These are phyloP conservation scores for Brachypteracias leptosomus DNA, from an alignment of 2,113 vertebrate genomes.

Conservation along the genomic window DNA sequence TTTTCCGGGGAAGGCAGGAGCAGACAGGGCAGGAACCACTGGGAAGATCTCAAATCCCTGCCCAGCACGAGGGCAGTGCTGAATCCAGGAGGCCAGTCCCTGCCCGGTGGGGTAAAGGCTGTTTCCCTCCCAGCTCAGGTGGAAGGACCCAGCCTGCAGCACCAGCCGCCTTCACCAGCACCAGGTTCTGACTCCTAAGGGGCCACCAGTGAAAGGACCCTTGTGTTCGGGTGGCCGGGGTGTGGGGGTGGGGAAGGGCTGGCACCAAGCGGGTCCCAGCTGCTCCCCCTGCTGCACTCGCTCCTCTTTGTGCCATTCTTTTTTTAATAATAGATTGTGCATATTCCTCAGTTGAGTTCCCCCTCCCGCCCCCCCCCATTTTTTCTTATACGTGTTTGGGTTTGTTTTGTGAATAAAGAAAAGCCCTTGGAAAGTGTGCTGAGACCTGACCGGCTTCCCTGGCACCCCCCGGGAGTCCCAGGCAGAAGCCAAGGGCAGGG, in stretches of 20 bases:
- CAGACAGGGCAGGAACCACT: neutral
- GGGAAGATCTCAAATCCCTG: neutral
- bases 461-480: neutral
- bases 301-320: neutral
- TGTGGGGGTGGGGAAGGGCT: neutral
- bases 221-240: neutral
- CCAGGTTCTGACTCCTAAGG: neutral
- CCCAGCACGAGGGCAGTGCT: accelerated
- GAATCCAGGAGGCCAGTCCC: neutral
- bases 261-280: neutral
- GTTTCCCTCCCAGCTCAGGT: neutral
- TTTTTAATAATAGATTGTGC: neutral
- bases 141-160: neutral
- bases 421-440: neutral
- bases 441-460: neutral
- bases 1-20: neutral
- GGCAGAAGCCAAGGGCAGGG: accelerated
- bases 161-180: neutral
- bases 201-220: neutral
- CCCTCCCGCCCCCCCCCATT: neutral
- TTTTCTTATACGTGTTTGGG: neutral
- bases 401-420: slow-evolving; percentile 59
- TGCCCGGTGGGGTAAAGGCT: neutral
- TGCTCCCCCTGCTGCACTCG: accelerated
- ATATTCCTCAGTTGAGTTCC: neutral